phyloP scores from a whole-genome alignment of 37 sponge, comb jelly and placozoan genomes.

The Spongilla lacustris region DNA sequence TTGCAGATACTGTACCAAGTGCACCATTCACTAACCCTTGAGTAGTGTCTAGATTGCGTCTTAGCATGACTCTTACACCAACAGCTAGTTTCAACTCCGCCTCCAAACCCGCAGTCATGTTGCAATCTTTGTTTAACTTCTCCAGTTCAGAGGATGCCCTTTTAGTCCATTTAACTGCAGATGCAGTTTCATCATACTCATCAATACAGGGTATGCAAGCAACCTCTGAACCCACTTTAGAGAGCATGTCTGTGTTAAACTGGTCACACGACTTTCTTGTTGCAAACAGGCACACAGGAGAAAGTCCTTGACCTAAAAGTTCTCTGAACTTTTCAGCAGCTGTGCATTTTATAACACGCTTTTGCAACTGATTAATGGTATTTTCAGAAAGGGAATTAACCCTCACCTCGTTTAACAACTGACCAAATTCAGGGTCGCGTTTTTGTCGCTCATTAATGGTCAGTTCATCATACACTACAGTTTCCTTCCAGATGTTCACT shows the following conservation, averaged over 20 bases:
- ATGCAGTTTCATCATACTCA: constrained; percentile 32
- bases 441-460: constrained; percentile 69
- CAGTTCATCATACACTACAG: constrained; percentile 45
- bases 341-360: background rate
- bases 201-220: constrained; percentile 10
- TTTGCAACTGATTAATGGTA: background rate
- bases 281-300: constrained; percentile 56
- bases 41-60: constrained; percentile 38
- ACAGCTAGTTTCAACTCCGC: constrained; percentile 21
- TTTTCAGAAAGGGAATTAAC: background rate
- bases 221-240: background rate
- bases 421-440: constrained; percentile 7
- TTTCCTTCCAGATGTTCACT: constrained; percentile 38
- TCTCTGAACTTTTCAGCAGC: constrained; percentile 4
- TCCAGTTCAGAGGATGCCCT: constrained; percentile 23
- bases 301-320: background rate
- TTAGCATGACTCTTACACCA: constrained; percentile 56
- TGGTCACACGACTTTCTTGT: constrained; percentile 21
- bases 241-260: constrained; percentile 38
- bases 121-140: constrained; percentile 52
- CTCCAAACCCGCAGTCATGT: constrained; percentile 40
- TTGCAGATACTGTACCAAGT: constrained; percentile 28
- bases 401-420: constrained; percentile 21
- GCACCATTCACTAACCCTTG: constrained; percentile 63
- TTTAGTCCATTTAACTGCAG: constrained; percentile 29